Conservation (phyloP, 2,888 invertebrate genomes). For the Cheilosia scutellata region DNA sequence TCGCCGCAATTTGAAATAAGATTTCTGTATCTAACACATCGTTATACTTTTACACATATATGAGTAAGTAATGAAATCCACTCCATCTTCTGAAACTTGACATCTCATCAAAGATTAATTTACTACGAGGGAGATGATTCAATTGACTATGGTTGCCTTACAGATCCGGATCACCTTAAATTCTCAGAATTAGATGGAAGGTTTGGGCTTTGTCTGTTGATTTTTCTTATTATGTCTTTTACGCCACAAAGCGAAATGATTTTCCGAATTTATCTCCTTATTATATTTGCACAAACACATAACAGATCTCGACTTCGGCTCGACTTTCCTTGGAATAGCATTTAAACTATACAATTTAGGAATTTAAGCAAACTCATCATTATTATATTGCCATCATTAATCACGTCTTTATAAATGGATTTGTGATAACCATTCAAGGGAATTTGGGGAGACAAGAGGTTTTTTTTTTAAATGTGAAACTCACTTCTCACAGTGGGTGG, state of each 20-base stretch:
- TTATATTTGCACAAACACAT: constrained; percentile 34
- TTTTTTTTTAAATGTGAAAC: too few relatives aligned
- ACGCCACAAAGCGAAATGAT: constrained; percentile 26
- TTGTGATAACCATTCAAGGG: too few relatives aligned
- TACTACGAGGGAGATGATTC: constrained; percentile 49
- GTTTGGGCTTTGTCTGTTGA: constrained; percentile 10
- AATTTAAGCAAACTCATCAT: constrained; percentile 67
- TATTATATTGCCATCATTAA: constrained; percentile 68
- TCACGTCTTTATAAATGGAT: constrained; percentile 8
- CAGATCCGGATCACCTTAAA: constrained; percentile 36
- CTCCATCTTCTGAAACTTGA: constrained; percentile 50
- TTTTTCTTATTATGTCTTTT: constrained; percentile 31
- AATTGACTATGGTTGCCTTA: constrained; percentile 38
- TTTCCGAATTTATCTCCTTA: constrained; percentile 28
- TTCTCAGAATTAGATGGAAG: constrained; percentile 24
- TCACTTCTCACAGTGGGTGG: too few relatives aligned
- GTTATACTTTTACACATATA: neutral
- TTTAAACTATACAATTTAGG: constrained; percentile 64
- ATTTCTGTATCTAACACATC: neutral
- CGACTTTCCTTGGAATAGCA: constrained; percentile 36
- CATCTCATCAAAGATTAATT: constrained; percentile 70
- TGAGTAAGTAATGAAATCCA: constrained; percentile 22
- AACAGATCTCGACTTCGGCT: neutral
- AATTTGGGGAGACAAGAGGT: too few relatives aligned
- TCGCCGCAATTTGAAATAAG: neutral